phyloP scores from a whole-genome alignment of 2,797 vertebrate genomes.

The Helarctos malayanus region DNA sequence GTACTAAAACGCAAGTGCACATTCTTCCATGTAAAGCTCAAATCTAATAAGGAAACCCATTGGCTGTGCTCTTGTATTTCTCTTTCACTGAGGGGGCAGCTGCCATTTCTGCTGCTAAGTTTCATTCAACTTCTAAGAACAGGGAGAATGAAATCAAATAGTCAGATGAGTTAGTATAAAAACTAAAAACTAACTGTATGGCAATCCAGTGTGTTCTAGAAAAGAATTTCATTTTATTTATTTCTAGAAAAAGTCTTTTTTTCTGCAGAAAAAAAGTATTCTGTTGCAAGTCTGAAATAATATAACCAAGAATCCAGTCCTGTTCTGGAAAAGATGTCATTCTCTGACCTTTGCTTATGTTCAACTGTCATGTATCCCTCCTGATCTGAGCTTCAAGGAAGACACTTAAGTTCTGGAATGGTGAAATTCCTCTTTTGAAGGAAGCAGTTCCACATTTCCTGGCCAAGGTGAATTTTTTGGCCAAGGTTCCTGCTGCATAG shows the following conservation, averaged over 20 bases:
- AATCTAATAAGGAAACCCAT: constrained; percentile 1
- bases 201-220: background rate
- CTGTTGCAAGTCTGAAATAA: background rate
- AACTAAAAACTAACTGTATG: background rate
- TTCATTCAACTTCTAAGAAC: background rate
- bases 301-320: background rate
- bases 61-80: background rate
- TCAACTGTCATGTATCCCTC: background rate
- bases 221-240: background rate
- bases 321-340: background rate
- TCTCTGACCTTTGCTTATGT: background rate
- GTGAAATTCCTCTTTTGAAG: background rate
- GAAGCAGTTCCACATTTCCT: background rate
- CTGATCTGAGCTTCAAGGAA: background rate
- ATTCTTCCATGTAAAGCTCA: background rate
- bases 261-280: background rate
- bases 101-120: background rate
- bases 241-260: background rate
- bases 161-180: constrained; percentile 40
- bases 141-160: constrained; percentile 14
- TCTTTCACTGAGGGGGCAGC: background rate
- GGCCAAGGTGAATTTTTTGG: background rate
- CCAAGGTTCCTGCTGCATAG: background rate
- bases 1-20: background rate
- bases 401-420: background rate